Evolutionary conservation across 1,140 invertebrate species (phyloP).

Genomic region (Pristionchus pacificus): DNA sequence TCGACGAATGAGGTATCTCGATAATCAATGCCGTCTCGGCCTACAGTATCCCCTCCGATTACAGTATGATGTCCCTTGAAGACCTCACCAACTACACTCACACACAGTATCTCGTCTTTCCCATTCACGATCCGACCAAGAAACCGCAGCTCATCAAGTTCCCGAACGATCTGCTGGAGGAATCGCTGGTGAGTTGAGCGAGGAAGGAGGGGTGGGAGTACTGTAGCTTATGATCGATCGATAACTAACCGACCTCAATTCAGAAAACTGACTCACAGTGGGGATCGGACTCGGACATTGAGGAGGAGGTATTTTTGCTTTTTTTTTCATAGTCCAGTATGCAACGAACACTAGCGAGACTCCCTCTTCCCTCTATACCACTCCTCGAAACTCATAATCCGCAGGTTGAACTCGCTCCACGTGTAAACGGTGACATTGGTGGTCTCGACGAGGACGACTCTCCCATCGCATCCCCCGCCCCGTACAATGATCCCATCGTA

Average conservation of each 20-base stretch:
- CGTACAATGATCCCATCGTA: conserved; percentile 19
- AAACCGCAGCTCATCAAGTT: conserved; percentile 34
- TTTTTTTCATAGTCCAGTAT: too few relatives aligned
- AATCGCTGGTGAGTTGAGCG: conserved; percentile 17
- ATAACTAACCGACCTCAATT: too few relatives aligned
- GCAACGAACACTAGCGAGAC: too few relatives aligned
- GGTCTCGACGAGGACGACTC: conserved; percentile 16
- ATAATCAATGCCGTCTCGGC: conserved; percentile 3
- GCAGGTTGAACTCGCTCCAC: conserved; percentile 18
- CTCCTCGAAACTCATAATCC: too few relatives aligned
- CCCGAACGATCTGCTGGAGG: conserved; percentile 31
- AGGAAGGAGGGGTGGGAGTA: too few relatives aligned
- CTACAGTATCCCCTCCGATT: too few relatives aligned
- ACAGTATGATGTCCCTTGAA: conserved; percentile 35
- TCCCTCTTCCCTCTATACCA: too few relatives aligned
- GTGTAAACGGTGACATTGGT: conserved; percentile 25
- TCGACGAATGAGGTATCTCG: conserved; percentile 19
- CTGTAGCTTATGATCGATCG: too few relatives aligned
- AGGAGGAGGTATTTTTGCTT: too few relatives aligned
- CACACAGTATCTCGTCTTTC: conserved; percentile 39
- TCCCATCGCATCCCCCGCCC: conserved; percentile 19
- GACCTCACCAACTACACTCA: conserved; percentile 28
- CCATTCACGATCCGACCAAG: conserved; percentile 29
- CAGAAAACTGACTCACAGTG: conserved; percentile 31
- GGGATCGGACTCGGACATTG: conserved; percentile 40